Evolutionary conservation across 2,888 invertebrate species (phyloP).

Genomic region (Pyrrhosoma nymphula): DNA sequence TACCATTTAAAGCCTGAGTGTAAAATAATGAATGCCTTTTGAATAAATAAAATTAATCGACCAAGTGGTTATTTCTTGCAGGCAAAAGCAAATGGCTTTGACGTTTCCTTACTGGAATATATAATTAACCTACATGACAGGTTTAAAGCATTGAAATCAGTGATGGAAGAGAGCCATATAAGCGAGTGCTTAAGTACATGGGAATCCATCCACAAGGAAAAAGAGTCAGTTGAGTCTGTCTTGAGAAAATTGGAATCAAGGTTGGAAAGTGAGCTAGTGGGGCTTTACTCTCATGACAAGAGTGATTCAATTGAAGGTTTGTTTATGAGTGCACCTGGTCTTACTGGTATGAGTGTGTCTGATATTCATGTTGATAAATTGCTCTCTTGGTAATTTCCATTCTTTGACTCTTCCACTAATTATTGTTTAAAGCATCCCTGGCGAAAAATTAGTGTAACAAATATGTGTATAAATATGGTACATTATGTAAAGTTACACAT

Average conservation of each 20-base stretch:
- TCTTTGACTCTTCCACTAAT: too few relatives aligned
- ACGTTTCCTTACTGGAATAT: neutral
- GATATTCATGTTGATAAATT: too few relatives aligned
- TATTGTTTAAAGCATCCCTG: too few relatives aligned
- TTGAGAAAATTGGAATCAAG: neutral
- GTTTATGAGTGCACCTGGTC: neutral
- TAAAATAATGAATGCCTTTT: too few relatives aligned
- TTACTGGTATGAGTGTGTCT: neutral
- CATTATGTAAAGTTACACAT: too few relatives aligned
- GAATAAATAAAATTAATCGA: too few relatives aligned
- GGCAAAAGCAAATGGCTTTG: neutral
- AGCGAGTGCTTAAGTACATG: neutral
- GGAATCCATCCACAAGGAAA: neutral
- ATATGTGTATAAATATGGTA: too few relatives aligned
- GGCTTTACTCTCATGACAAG: neutral
- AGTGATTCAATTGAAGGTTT: neutral
- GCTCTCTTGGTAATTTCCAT: too few relatives aligned
- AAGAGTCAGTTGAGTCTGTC: neutral
- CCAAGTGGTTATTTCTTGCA: neutral
- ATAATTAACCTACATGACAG: neutral
- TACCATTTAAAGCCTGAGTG: too few relatives aligned
- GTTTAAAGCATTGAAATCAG: neutral
- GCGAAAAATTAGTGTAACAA: too few relatives aligned
- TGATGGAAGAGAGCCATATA: neutral
- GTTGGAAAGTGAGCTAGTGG: neutral